Conservation (phyloP, 92 coral and sea anemone species). For the Zoanthus gigantus region DNA sequence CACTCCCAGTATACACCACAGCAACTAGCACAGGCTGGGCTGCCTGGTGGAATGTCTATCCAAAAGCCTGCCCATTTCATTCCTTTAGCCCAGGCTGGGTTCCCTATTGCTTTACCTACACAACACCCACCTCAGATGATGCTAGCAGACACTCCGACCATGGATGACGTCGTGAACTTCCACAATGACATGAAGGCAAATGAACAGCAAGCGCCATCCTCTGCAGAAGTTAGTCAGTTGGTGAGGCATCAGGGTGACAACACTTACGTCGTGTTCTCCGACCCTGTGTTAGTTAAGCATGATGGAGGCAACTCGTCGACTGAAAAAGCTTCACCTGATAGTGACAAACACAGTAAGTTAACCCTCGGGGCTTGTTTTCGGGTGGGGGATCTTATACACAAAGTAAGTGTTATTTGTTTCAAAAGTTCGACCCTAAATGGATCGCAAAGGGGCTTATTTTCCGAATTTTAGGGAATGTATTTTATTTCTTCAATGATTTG, state of each 20-base stretch:
- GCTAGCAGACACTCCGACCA: constrained; percentile 20
- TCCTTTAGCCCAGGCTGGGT: constrained; percentile 36
- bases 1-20: background rate
- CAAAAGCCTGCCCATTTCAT: constrained; percentile 24
- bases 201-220: background rate
- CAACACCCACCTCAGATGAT: constrained; percentile 46
- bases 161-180: background rate
- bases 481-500: no score
- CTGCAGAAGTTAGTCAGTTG: background rate
- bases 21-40: constrained; percentile 25
- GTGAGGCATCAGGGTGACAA: constrained; percentile 23
- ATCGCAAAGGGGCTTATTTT: no score
- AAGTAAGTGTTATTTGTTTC: no score
- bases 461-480: no score
- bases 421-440: no score
- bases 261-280: constrained; percentile 25
- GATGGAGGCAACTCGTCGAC: background rate
- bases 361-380: no score
- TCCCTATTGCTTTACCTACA: constrained; percentile 39
- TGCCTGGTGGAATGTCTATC: constrained; percentile 5
- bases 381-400: no score
- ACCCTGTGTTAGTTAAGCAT: background rate
- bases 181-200: background rate
- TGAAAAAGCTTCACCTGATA: background rate
- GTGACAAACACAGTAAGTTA: background rate